These are phyloP conservation scores for Trachythela sp. DNA, from an alignment of 64 coral and sea anemone genomes.

Conservation along the genomic window DNA sequence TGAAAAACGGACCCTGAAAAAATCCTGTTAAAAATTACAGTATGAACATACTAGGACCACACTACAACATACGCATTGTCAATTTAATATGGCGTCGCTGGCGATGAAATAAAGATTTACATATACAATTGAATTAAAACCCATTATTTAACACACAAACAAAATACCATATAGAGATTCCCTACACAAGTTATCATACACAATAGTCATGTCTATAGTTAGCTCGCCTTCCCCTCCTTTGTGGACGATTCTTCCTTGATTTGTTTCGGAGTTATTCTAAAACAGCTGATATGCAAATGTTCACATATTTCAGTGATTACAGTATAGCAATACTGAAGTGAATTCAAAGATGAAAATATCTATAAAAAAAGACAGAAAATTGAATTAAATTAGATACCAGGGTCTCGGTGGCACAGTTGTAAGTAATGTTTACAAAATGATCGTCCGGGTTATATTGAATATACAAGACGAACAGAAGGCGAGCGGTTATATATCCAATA, in stretches of 20 bases:
- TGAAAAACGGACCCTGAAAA: too few relatives aligned
- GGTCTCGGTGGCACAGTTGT: neutral
- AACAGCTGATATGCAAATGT: neutral
- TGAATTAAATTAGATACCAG: too few relatives aligned
- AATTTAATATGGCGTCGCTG: neutral
- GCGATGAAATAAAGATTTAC: neutral
- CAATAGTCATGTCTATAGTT: neutral
- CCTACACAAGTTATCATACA: neutral
- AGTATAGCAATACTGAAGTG: neutral
- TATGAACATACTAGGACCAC: too few relatives aligned
- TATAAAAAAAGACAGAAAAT: neutral
- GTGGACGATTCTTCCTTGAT: neutral
- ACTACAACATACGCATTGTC: too few relatives aligned
- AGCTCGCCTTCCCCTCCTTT: neutral
- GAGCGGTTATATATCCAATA: too few relatives aligned
- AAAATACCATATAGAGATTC: neutral
- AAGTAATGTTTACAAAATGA: neutral
- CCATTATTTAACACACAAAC: neutral
- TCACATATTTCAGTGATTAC: neutral
- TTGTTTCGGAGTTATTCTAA: neutral
- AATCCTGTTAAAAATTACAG: too few relatives aligned
- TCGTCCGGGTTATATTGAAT: too few relatives aligned
- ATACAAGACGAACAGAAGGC: too few relatives aligned
- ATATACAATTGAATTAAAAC: neutral
- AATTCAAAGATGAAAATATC: slow-evolving; percentile 7